phyloP scores from a whole-genome alignment of 2,113 vertebrate genomes.

The Pelvicachromis taeniatus region DNA sequence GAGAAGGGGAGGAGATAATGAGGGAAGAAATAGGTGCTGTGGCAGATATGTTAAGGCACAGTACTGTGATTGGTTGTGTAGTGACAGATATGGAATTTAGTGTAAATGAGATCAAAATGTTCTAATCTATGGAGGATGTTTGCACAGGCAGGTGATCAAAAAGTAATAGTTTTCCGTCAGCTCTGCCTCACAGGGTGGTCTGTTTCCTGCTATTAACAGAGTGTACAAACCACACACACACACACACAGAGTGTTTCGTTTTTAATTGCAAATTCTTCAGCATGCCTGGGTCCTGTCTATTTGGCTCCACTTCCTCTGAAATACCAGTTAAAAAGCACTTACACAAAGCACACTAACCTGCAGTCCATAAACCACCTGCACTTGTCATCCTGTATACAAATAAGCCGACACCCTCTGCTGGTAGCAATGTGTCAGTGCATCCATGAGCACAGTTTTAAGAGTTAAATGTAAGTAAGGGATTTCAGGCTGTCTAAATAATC shows the following conservation, averaged over 20 bases:
- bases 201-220: constrained; percentile 55
- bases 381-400: neutral
- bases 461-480: neutral
- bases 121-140: constrained; percentile 40
- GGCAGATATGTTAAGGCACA: neutral
- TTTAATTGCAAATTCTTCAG: neutral
- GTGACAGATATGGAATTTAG: neutral
- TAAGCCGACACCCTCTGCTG: constrained; percentile 13
- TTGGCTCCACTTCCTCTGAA: neutral
- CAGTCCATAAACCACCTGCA: neutral
- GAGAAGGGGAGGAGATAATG: neutral
- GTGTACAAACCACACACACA: neutral
- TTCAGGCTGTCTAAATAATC: neutral
- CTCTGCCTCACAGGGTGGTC: constrained; percentile 42
- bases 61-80: neutral
- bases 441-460: neutral
- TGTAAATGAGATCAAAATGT: constrained; percentile 11
- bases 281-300: neutral
- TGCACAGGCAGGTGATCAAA: constrained; percentile 59
- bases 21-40: neutral
- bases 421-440: neutral
- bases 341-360: neutral
- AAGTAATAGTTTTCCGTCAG: constrained; percentile 46
- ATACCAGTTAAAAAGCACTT: neutral
- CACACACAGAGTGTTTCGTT: neutral